These are phyloP conservation scores for Ceratothoa steindachneri DNA, from an alignment of 2,888 invertebrate species.

Conservation along the genomic window DNA sequence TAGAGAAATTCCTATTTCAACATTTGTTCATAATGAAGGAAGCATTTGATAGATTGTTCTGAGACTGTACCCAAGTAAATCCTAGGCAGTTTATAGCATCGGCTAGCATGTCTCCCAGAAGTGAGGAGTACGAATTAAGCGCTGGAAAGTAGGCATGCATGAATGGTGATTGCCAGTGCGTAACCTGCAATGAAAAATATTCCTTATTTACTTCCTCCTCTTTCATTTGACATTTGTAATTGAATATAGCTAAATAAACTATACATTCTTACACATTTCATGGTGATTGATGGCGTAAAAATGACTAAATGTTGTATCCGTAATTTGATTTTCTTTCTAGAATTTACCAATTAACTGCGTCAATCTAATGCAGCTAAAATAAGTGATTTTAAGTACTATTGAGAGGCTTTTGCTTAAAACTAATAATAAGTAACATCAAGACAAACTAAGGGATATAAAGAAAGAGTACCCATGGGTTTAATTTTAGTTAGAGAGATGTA, in stretches of 20 bases:
- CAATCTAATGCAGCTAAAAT: too few relatives aligned
- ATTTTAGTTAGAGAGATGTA: too few relatives aligned
- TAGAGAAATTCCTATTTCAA: too few relatives aligned
- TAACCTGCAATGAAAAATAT: slow-evolving; percentile 58
- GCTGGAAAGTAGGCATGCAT: slow-evolving; percentile 99
- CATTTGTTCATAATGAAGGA: background rate
- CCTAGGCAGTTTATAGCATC: slow-evolving; percentile 91
- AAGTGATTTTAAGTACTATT: too few relatives aligned
- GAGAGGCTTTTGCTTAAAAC: too few relatives aligned
- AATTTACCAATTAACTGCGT: too few relatives aligned
- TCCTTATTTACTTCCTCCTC: background rate
- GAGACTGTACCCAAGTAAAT: slow-evolving; percentile 94
- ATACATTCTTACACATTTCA: too few relatives aligned
- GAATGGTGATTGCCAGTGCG: slow-evolving; percentile 94
- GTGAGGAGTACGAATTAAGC: slow-evolving; percentile 84
- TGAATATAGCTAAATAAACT: background rate
- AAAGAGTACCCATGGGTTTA: too few relatives aligned
- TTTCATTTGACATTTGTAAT: background rate
- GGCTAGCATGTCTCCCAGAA: slow-evolving; percentile 92
- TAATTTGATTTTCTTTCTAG: background rate
- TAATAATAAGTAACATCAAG: too few relatives aligned
- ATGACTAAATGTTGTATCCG: too few relatives aligned
- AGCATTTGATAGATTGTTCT: background rate
- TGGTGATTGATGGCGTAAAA: too few relatives aligned
- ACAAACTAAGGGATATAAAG: too few relatives aligned